These are phyloP conservation scores for Trachemys scripta DNA, from an alignment of 2,113 vertebrate genomes.

Conservation along the genomic window DNA sequence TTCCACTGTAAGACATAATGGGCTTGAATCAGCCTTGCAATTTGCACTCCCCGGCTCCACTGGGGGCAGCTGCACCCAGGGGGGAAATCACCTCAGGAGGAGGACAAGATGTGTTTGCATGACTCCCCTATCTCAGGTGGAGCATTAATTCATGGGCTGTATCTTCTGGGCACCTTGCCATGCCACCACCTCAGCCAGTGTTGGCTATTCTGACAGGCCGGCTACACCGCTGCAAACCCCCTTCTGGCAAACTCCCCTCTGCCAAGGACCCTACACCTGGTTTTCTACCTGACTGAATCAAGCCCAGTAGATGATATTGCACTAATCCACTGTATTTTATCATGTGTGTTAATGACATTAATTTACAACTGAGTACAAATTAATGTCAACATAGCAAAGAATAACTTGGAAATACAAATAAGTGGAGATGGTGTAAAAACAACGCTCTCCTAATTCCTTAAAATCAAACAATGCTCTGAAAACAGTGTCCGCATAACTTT, in stretches of 20 bases:
- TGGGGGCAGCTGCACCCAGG: rapidly evolving
- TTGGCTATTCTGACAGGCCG: background rate
- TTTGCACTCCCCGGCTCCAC: background rate
- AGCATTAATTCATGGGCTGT: too few relatives aligned
- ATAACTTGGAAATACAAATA: background rate
- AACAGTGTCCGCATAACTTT: background rate
- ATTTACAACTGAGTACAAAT: background rate
- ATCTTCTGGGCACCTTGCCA: rapidly evolving
- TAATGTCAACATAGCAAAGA: background rate
- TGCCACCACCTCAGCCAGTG: background rate
- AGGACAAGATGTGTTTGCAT: rapidly evolving
- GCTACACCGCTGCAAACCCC: background rate
- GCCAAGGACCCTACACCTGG: background rate
- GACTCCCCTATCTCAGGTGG: background rate
- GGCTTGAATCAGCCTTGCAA: background rate
- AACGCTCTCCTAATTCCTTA: background rate
- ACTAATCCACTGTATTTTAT: background rate
- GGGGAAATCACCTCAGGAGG: background rate
- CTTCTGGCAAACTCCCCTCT: background rate
- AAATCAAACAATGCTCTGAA: background rate
- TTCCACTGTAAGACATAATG: background rate
- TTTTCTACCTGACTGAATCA: background rate
- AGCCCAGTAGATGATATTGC: rapidly evolving
- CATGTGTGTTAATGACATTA: background rate
- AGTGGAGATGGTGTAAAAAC: background rate